These are phyloP conservation scores for Gymnarchus niloticus DNA, from an alignment of 2,113 vertebrate genomes.

Conservation along the genomic window DNA sequence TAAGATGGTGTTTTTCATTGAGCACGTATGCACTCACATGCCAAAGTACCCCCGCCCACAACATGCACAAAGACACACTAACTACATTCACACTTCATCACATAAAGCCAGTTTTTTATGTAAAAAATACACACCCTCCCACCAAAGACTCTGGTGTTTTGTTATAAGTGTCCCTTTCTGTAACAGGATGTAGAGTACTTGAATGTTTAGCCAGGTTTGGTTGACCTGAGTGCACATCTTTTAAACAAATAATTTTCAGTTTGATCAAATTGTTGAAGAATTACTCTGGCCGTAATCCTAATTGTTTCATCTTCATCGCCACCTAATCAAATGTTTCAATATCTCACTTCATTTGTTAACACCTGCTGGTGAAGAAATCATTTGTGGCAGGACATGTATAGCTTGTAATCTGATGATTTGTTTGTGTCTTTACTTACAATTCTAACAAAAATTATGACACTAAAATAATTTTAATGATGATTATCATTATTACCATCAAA, in stretches of 20 bases:
- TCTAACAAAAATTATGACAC: background rate
- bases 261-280: background rate
- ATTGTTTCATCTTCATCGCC: conserved; percentile 12
- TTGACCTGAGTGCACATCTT: background rate
- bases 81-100: background rate
- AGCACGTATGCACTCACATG: background rate
- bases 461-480: background rate
- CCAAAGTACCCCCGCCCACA: background rate
- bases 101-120: background rate
- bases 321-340: background rate
- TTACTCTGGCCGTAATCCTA: background rate
- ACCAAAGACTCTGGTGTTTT: too few relatives aligned
- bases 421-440: background rate
- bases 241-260: background rate
- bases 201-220: background rate
- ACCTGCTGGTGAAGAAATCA: conserved; percentile 14
- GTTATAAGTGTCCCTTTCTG: background rate
- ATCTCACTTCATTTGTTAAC: conserved; percentile 22
- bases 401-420: background rate
- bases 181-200: background rate
- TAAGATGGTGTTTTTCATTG: background rate
- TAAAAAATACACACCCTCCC: background rate
- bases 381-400: conserved; percentile 11
- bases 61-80: background rate
- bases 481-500: background rate